phyloP scores from a whole-genome alignment of 1,140 invertebrate species.

The Geopemphigus sp. region DNA sequence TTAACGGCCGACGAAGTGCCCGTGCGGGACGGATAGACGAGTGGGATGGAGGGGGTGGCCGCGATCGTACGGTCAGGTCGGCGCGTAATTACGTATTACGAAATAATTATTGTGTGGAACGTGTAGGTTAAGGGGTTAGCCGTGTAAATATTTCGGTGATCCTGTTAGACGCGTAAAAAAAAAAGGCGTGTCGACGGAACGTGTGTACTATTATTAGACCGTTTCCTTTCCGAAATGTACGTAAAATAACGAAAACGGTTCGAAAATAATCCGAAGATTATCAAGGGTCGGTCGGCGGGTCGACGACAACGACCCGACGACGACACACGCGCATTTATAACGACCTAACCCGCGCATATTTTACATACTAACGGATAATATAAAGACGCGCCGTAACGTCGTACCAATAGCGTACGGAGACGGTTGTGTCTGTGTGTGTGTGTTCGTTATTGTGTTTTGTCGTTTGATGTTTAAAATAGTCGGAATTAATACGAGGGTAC shows the following conservation, averaged over 20 bases:
- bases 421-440: no score
- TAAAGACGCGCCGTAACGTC: not conserved
- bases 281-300: no score
- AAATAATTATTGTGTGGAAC: no score
- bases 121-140: no score
- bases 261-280: not conserved
- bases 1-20: no score
- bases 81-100: no score
- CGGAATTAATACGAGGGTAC: conserved; percentile 1
- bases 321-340: no score
- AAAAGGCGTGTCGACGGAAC: not conserved
- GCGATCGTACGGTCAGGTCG: no score
- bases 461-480: not conserved
- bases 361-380: conserved; percentile 16
- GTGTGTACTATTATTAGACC: not conserved
- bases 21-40: no score
- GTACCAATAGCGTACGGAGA: no score
- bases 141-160: not conserved
- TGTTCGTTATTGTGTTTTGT: no score
- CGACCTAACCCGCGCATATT: not conserved
- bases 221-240: not conserved
- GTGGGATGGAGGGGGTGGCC: no score
- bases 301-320: not conserved
- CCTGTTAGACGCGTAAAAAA: not conserved
- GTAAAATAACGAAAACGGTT: not conserved